Evolutionary conservation across 2,888 invertebrate species (phyloP), one percentile per base, ranked within the genome.

Genomic region (Camponotus fellah): DNA sequence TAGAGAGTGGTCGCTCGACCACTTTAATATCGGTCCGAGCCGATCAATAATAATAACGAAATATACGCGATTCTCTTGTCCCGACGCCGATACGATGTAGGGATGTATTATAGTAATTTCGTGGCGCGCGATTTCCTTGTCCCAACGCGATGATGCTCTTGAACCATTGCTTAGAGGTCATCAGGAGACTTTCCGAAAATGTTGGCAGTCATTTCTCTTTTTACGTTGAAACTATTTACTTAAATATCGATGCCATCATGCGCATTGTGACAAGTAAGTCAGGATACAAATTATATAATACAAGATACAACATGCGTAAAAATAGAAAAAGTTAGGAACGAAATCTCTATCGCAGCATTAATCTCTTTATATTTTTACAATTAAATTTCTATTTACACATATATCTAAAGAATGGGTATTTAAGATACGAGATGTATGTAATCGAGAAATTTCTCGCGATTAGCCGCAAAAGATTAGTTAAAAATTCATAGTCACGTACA

Each of bases 41-140:
- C 92, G 93, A 94, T 95, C 94, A 92, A 94, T 94, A 93, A 94
- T 94, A 93, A 93, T 92, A 93, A 93, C 91, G 92, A 90, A 93
- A 94, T 93, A 72, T 80, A 94, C 92, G 92, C 92, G 91, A 83
- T 46, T 85, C 85, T 71, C 90, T 89, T 90, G 91, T 91, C 91
- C 83, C 89, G 92, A 85, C 86, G 89, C 83, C 85, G 88, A 86
- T 88, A 90, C 82, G 85, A 84, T 26, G 26, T 26, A 26, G 76
- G 88, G 79, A 82, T 80, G 91, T 94, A 94, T 94, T 94, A 94
- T 94, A 94, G 94, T 94, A 94, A 94, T 94, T 94, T 94, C 80
- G 87, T 87, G 82, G 81, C 87, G 82, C 65, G 86, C 65, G 86
- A 80, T 79, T 85, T 86, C 86, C 79, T 65, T 74, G 58, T 56